phyloP scores from a whole-genome alignment of 2,888 invertebrate species.

The Phragmatobia fuliginosa region DNA sequence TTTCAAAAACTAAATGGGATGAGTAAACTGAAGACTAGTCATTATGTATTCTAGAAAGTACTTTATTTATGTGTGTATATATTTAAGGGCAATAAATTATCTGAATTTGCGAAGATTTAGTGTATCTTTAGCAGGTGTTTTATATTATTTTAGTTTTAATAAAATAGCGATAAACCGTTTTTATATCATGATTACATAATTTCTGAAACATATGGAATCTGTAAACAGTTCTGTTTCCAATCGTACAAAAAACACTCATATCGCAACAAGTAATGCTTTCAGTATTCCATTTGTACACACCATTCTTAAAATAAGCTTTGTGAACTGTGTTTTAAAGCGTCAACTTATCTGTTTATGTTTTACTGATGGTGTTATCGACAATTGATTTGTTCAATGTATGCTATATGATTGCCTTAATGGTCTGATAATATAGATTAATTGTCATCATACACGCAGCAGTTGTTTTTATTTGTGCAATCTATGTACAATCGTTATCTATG shows the following conservation, averaged over 20 bases:
- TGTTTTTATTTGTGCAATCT: background rate
- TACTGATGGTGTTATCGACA: background rate
- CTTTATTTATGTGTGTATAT: constrained; percentile 8
- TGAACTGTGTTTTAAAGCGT: background rate
- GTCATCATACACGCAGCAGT: background rate
- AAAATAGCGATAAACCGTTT: background rate
- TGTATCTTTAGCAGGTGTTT: background rate
- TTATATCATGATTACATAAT: background rate
- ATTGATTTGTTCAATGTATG: background rate
- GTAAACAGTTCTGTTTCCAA: background rate
- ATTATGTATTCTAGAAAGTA: constrained; percentile 16
- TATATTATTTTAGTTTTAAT: background rate
- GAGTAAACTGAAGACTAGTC: constrained; percentile 33
- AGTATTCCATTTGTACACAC: background rate
- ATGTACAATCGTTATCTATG: background rate
- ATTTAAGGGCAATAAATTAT: background rate
- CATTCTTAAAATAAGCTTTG: background rate
- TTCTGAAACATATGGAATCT: background rate
- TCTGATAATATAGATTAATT: background rate
- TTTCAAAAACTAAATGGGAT: constrained; percentile 40
- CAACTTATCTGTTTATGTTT: background rate
- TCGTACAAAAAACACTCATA: background rate
- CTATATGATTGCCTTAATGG: background rate
- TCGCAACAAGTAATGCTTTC: background rate
- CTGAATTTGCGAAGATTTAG: background rate